phyloP scores from a whole-genome alignment of 2,888 invertebrate genomes.

The Agrochola litura region DNA sequence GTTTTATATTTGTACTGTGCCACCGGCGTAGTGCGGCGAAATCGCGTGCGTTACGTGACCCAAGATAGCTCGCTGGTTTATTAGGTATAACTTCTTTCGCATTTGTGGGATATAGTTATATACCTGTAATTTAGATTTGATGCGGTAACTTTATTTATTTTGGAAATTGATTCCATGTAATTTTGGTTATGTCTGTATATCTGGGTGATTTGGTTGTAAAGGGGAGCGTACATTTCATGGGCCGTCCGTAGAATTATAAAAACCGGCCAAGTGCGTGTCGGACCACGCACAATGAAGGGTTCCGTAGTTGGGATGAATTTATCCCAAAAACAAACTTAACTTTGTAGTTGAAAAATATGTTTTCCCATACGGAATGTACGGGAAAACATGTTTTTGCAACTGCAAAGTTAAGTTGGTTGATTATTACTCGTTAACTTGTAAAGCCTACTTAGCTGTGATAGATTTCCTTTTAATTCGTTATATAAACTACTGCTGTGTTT shows the following conservation, averaged over 20 bases:
- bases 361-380: no score
- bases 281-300: no score
- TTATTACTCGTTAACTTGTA: no score
- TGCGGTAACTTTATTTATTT: conserved; percentile 31
- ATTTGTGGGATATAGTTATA: conserved; percentile 22
- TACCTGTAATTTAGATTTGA: conserved; percentile 42
- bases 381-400: no score
- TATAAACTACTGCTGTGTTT: no score
- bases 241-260: not conserved
- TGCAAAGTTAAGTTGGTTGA: no score
- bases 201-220: not conserved
- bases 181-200: conserved; percentile 11
- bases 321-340: no score
- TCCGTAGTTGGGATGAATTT: no score
- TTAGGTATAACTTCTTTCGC: conserved; percentile 47
- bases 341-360: no score
- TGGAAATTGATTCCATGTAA: conserved; percentile 6
- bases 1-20: conserved; percentile 15
- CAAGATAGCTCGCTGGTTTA: conserved; percentile 45
- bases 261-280: no score
- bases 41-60: conserved; percentile 72
- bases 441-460: no score
- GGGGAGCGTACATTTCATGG: not conserved
- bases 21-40: conserved; percentile 45
- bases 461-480: no score